Conservation (phyloP, 2,797 vertebrate species). For the Crenichthys baileyi region DNA sequence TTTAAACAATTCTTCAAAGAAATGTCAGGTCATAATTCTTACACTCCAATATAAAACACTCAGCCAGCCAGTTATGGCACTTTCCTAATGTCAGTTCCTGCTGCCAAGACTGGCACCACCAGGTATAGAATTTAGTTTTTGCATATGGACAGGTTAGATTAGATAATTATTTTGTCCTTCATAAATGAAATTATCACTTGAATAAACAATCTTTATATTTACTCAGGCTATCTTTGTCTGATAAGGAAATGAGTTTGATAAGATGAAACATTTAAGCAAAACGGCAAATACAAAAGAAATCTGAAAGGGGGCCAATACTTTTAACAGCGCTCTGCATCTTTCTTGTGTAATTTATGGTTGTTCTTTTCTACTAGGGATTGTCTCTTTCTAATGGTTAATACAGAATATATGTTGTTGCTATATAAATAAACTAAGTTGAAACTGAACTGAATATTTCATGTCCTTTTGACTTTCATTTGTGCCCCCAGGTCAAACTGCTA, state of each 20-base stretch:
- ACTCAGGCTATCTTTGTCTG: neutral
- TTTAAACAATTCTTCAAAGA: neutral
- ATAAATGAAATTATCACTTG: neutral
- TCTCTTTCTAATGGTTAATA: slow-evolving; percentile 21
- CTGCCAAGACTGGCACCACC: neutral
- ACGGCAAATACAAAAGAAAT: neutral
- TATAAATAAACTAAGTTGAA: no score
- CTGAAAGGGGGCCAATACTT: neutral
- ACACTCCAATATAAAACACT: neutral
- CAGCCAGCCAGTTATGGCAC: neutral
- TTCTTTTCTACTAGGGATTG: neutral
- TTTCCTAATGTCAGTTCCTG: neutral
- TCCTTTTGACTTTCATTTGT: slow-evolving; percentile 59
- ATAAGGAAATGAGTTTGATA: neutral
- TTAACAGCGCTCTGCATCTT: neutral
- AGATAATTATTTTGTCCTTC: neutral
- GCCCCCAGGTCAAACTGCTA: slow-evolving; percentile 53
- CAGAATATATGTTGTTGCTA: no score
- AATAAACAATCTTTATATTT: neutral
- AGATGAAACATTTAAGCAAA: neutral
- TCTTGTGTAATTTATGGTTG: neutral
- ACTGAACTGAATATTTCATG: neutral
- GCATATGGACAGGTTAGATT: no score
- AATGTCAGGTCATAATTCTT: neutral
- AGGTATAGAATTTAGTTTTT: neutral